Evolutionary conservation across 2,113 vertebrate species (phyloP), one percentile per base, ranked within the genome.

Genomic region (Xenopus borealis): DNA sequence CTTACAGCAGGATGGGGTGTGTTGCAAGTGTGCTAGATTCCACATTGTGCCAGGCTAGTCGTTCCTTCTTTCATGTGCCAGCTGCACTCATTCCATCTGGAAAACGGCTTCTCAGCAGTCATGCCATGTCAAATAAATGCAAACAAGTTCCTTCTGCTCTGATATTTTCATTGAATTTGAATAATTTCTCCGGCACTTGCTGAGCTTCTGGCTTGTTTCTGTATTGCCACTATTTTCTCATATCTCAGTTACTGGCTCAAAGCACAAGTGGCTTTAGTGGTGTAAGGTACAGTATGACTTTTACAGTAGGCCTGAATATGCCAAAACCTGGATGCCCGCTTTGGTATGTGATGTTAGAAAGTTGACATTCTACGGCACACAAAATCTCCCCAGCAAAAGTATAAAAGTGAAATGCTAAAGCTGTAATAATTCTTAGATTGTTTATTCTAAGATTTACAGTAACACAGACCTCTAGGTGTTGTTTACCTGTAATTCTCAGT

Each of bases 11-110:
- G 33, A 40, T 40, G 33, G 33, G 8, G 33, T 40, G 6, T 40
- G 33, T 40, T 40, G 6, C 33, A 40, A 40, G 33, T 40, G 33
- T 40, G 33, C 33, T 40, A 40, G 33, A 40, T 40, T 40, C 5
- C 33, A 40, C 33, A 9, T 40, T 40, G n/a, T 72, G 47, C 13
- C 47, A 55, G 23, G 19, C n/a, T 44, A 46, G 8, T 53, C 47
- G 11, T 53, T 72, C 64, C n/a, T 64, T 58, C 71, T 72, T 63
- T 64, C 62, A 55, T 64, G 45, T 64, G 71, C 23, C 71, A 64
- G 62, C 62, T 65, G 71, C 50, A 52, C 71, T 58, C n/a, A 65
- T 66, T 73, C 62, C 57, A 52, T 73, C 72, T 73, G 62, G 50
- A 65, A 65, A 40, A 64, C 44, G 8, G 57, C 61, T 72, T 23